phyloP scores from a whole-genome alignment of 2,797 vertebrate genomes.

The Alectoris magna region DNA sequence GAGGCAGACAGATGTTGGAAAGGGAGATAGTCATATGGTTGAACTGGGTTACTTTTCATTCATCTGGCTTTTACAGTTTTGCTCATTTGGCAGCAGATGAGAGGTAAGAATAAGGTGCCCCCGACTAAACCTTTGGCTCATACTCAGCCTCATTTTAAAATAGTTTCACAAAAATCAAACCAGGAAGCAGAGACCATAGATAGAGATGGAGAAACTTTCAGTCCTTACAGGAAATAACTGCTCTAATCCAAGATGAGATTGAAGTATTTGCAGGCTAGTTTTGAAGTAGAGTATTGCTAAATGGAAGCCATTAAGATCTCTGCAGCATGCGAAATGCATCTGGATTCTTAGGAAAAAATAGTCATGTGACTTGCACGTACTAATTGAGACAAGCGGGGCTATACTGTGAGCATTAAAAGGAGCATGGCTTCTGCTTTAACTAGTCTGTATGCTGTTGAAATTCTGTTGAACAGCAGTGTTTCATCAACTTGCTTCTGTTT shows the following conservation, averaged over 20 bases:
- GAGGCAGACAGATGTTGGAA: neutral
- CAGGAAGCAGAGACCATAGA: neutral
- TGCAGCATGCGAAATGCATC: neutral
- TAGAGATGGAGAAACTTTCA: neutral
- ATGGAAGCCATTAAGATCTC: neutral
- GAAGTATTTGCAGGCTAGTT: neutral
- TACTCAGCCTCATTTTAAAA: neutral
- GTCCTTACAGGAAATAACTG: neutral
- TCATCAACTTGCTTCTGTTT: neutral
- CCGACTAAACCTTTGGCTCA: neutral
- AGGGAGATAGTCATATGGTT: neutral
- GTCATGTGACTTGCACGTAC: neutral
- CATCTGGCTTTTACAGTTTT: neutral
- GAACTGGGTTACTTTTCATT: neutral
- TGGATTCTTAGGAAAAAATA: neutral
- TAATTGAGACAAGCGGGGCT: fast-evolving
- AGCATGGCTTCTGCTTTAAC: neutral
- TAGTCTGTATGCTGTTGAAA: fast-evolving
- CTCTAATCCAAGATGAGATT: neutral
- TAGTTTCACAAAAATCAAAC: neutral
- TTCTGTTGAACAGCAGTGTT: fast-evolving
- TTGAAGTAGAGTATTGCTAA: neutral
- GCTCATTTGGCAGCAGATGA: neutral
- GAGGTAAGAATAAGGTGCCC: neutral
- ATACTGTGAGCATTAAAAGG: neutral